Percentiles rank a stretch among this genome's conserved stretches.
Conservation (phyloP, 2,888 invertebrate species). For the Salticus scenicus region DNA sequence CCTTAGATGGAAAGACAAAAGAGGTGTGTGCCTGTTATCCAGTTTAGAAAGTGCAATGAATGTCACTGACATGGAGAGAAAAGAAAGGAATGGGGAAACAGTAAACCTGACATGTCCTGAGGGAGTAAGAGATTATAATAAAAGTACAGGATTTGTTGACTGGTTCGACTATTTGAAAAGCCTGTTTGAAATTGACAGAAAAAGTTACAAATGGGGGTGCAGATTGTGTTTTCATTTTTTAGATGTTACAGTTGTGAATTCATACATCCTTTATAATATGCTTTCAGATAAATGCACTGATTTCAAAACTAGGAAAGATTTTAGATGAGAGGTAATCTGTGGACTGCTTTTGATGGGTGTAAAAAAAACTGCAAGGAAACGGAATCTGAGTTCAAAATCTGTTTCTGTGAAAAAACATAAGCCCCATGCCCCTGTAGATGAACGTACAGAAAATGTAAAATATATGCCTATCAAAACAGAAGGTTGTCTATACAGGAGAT, state of each 20-base stretch:
- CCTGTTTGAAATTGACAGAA: not conserved
- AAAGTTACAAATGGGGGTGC: constrained; percentile 9
- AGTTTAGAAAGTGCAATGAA: not conserved
- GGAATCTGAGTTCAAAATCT: no score
- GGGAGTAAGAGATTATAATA: not conserved
- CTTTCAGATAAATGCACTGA: not conserved
- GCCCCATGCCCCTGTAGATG: not conserved
- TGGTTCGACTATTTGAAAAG: not conserved
- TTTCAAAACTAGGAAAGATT: not conserved
- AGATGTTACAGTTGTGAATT: not conserved
- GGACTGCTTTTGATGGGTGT: not conserved
- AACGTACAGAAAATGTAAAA: not conserved
- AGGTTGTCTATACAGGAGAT: not conserved
- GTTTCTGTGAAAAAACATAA: no score
- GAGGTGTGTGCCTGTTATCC: not conserved
- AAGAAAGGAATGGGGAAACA: not conserved
- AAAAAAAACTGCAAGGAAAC: not conserved
- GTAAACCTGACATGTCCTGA: constrained; percentile 1
- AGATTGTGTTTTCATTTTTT: constrained; percentile 2
- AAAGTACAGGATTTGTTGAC: constrained; percentile 6
- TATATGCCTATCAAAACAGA: no score
- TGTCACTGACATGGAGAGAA: not conserved
- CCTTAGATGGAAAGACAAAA: not conserved
- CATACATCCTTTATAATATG: not conserved
- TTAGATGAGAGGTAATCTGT: not conserved